phyloP scores from a whole-genome alignment of 2,888 invertebrate species.

The Tachina fera region DNA sequence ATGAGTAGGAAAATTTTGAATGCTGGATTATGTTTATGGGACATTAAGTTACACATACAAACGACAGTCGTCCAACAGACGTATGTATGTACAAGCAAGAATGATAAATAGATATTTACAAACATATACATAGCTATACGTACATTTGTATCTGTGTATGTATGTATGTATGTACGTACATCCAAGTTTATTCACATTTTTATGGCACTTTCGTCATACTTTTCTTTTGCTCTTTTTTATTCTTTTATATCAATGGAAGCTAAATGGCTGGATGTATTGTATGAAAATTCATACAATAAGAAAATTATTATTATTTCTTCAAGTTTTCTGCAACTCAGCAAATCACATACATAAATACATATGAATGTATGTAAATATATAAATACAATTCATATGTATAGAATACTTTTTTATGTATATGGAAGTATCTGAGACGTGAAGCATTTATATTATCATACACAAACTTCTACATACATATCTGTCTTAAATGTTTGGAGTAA shows the following conservation, averaged over 20 bases:
- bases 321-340: constrained; percentile 47
- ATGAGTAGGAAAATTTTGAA: constrained; percentile 43
- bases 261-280: background rate
- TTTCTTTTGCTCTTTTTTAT: constrained; percentile 9
- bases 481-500: background rate
- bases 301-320: background rate
- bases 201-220: constrained; percentile 40
- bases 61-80: constrained; percentile 38
- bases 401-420: too few species aligned
- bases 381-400: too few species aligned
- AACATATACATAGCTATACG: too few species aligned
- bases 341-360: background rate
- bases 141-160: too few species aligned
- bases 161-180: background rate
- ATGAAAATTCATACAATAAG: constrained; percentile 11
- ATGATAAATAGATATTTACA: background rate
- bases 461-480: background rate
- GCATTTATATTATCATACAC: background rate
- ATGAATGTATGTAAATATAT: too few species aligned
- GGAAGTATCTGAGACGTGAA: background rate
- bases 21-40: constrained; percentile 54
- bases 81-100: background rate
- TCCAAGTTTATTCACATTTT: constrained; percentile 38
- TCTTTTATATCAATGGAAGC: background rate
- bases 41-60: constrained; percentile 31